Evolutionary conservation across 2,113 vertebrate species (phyloP).

Genomic region (Hemibagrus wyckioides): DNA sequence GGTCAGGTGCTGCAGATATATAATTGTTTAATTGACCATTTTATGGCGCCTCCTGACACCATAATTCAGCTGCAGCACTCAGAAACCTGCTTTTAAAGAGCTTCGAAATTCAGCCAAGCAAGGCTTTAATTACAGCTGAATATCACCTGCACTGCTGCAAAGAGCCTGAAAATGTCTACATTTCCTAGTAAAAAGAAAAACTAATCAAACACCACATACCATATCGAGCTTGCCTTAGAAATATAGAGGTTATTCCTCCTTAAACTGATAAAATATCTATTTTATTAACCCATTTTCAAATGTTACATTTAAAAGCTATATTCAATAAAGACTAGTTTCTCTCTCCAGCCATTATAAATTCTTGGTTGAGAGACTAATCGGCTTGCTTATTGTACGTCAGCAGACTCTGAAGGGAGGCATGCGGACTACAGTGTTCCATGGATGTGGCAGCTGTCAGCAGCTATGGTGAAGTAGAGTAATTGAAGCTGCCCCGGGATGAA

Average conservation of each 20-base stretch:
- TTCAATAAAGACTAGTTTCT: not conserved
- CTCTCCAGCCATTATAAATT: constrained; percentile 8
- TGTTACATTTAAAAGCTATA: not conserved
- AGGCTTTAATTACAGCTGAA: constrained; percentile 71
- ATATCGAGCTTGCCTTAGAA: not conserved
- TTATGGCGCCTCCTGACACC: constrained; percentile 62
- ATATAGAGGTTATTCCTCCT: not conserved
- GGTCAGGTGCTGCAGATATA: constrained; percentile 59
- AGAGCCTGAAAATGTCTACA: not conserved
- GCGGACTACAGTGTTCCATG: constrained; percentile 54
- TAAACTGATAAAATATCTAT: not conserved
- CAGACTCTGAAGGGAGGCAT: constrained; percentile 23
- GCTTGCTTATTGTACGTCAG: not conserved
- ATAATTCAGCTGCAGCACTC: constrained; percentile 63
- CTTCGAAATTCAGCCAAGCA: constrained; percentile 55
- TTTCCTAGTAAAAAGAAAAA: not conserved
- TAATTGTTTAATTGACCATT: constrained; percentile 76
- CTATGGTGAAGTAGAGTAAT: constrained; percentile 56
- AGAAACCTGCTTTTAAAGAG: constrained; percentile 62
- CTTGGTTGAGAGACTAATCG: constrained; percentile 16
- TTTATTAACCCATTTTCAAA: not conserved
- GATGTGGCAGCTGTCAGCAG: constrained; percentile 57
- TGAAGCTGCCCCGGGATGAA: constrained; percentile 59
- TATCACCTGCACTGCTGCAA: constrained; percentile 49
- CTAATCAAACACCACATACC: not conserved